These are phyloP conservation scores for Neomicropteryx cornuta DNA, from an alignment of 1,140 invertebrate genomes.

Conservation along the genomic window DNA sequence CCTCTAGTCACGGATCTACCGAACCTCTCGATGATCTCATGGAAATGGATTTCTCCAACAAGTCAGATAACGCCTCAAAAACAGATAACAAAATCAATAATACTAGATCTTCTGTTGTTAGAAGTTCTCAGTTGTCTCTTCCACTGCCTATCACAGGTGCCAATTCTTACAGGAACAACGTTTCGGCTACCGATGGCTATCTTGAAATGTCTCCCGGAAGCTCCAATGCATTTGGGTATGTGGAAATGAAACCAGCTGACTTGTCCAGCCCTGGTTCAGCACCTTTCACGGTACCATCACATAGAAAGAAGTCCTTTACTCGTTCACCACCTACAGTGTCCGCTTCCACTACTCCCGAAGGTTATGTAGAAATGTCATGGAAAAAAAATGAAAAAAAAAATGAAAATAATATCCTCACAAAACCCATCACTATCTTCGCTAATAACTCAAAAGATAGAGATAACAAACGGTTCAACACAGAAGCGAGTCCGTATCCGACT, in stretches of 20 bases:
- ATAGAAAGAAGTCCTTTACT: slow-evolving; percentile 10
- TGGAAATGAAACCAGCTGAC: slow-evolving; percentile 20
- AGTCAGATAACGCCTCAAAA: slow-evolving; percentile 23
- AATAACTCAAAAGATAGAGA: slow-evolving; percentile 10
- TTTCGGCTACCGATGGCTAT: slow-evolving; percentile 38
- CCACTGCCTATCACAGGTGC: slow-evolving; percentile 7
- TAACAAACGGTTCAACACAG: neutral
- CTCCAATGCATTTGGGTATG: slow-evolving; percentile 16
- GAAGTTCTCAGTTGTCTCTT: slow-evolving; percentile 5
- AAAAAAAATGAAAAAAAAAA: slow-evolving; percentile 11
- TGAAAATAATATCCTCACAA: slow-evolving; percentile 26
- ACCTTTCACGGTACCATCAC: slow-evolving; percentile 6
- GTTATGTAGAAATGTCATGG: slow-evolving; percentile 51
- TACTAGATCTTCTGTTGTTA: slow-evolving; percentile 1
- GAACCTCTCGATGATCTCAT: slow-evolving; percentile 65
- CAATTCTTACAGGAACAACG: slow-evolving; percentile 8
- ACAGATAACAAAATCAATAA: slow-evolving; percentile 11
- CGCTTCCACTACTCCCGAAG: slow-evolving; percentile 27
- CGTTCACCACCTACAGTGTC: slow-evolving; percentile 8
- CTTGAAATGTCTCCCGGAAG: slow-evolving; percentile 43
- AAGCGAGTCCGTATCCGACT: neutral
- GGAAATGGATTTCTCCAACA: slow-evolving; percentile 65
- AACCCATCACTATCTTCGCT: slow-evolving; percentile 43
- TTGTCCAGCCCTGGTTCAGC: slow-evolving; percentile 9
- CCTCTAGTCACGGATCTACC: slow-evolving; percentile 48